phyloP scores from a whole-genome alignment of 2,888 invertebrate genomes.

The Archips xylosteana region DNA sequence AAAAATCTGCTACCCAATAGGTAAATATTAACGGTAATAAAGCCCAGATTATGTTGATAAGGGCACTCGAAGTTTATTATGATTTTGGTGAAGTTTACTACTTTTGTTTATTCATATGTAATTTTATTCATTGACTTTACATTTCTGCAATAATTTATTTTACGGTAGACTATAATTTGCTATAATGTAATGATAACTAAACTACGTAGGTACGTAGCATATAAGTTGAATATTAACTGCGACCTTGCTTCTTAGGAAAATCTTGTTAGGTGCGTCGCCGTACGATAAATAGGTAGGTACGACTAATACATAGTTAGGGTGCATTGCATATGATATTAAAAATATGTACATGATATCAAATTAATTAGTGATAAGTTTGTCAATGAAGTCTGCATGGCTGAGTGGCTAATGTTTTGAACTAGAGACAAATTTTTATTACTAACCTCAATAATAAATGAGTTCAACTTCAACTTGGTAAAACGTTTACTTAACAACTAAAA shows the following conservation, averaged over 20 bases:
- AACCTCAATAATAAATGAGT: too few relatives aligned
- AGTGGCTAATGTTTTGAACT: too few relatives aligned
- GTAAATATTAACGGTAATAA: constrained; percentile 4
- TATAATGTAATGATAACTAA: neutral
- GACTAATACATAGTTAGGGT: too few relatives aligned
- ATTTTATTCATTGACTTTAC: neutral
- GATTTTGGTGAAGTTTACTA: neutral
- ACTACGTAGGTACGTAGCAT: neutral
- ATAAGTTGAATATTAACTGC: neutral
- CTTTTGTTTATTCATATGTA: neutral
- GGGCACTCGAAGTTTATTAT: neutral
- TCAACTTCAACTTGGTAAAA: too few relatives aligned
- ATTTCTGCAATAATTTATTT: neutral
- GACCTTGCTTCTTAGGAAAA: neutral
- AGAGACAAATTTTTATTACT: too few relatives aligned
- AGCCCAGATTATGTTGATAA: neutral
- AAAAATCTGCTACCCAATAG: neutral
- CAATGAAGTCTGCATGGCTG: too few relatives aligned
- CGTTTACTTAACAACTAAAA: too few relatives aligned
- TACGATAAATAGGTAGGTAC: neutral
- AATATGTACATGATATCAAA: too few relatives aligned
- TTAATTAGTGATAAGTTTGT: too few relatives aligned
- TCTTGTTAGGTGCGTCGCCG: neutral
- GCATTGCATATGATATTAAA: too few relatives aligned
- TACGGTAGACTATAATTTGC: neutral